Conservation (phyloP, 2,888 invertebrate species). For the Leptopilina drosophilae region DNA sequence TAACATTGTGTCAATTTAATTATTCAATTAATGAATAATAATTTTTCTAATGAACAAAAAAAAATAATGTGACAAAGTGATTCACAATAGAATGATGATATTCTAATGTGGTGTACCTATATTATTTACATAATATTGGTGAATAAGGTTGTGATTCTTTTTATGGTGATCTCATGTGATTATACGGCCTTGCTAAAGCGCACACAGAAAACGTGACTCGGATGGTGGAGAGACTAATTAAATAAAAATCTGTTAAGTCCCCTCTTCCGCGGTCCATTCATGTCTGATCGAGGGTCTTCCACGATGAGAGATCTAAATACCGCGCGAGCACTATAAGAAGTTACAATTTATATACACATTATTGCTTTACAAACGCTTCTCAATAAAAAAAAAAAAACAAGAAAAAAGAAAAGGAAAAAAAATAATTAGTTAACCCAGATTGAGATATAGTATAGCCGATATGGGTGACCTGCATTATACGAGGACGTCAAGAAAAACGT, state of each 20-base stretch:
- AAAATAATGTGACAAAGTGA: neutral
- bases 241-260: conserved; percentile 50
- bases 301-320: conserved; percentile 46
- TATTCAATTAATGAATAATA: too few relatives aligned
- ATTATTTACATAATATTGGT: too few relatives aligned
- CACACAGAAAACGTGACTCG: conserved; percentile 20
- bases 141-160: conserved; percentile 19
- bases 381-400: conserved; percentile 55
- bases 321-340: neutral
- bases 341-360: conserved; percentile 42
- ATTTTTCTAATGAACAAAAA: too few relatives aligned
- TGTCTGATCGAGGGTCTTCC: conserved; percentile 44
- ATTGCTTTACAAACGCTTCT: conserved; percentile 34
- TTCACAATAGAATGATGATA: conserved; percentile 9
- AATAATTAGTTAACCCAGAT: conserved; percentile 69
- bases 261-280: conserved; percentile 41
- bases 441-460: conserved; percentile 64
- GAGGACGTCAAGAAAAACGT: conserved; percentile 56
- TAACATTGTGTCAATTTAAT: too few relatives aligned
- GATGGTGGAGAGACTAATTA: conserved; percentile 43
- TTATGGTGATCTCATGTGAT: conserved; percentile 41
- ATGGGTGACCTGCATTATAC: conserved; percentile 65
- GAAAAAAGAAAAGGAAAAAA: too few relatives aligned
- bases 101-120: neutral
- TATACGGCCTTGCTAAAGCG: neutral